Percentiles rank a stretch among this genome's conserved stretches.
These are phyloP conservation scores for Podiceps cristatus DNA, from an alignment of 2,113 vertebrate species.

Conservation along the genomic window DNA sequence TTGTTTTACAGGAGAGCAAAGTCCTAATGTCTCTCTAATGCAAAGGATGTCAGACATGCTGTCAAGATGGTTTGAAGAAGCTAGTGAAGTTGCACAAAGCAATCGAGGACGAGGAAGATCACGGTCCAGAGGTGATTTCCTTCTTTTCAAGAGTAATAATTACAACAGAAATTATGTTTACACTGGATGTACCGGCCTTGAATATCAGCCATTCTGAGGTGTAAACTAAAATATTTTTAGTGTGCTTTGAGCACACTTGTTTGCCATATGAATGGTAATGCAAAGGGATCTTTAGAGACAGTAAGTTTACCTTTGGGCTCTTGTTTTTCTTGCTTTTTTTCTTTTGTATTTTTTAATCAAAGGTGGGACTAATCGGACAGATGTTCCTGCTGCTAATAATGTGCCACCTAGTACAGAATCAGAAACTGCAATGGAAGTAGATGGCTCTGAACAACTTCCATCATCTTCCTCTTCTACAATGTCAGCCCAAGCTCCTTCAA, in stretches of 20 bases:
- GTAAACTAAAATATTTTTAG: neutral
- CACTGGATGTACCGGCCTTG: neutral
- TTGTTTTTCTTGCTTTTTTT: neutral
- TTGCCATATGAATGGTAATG: neutral
- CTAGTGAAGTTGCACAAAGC: constrained; percentile 93
- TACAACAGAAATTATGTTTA: neutral
- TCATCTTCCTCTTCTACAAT: constrained; percentile 79
- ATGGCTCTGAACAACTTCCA: constrained; percentile 76
- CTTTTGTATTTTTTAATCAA: constrained; percentile 32
- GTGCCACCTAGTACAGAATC: constrained; percentile 65
- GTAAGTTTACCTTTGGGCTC: constrained; percentile 22
- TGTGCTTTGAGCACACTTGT: neutral
- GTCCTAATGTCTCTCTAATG: constrained; percentile 96
- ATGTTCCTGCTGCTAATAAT: constrained; percentile 62
- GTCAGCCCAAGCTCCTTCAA: constrained; percentile 81
- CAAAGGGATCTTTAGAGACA: neutral
- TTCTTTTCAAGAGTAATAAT: neutral
- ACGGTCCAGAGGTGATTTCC: constrained; percentile 84
- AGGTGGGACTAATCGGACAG: constrained; percentile 79
- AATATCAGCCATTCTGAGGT: neutral
- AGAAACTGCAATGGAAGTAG: constrained; percentile 80
- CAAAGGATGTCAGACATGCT: constrained; percentile 99
- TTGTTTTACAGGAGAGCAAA: constrained; percentile 88
- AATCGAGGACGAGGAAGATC: constrained; percentile 88
- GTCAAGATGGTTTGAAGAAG: constrained; percentile 98